Conservation (phyloP, 2,113 vertebrate genomes). For the Pelecanoides urinatrix region DNA sequence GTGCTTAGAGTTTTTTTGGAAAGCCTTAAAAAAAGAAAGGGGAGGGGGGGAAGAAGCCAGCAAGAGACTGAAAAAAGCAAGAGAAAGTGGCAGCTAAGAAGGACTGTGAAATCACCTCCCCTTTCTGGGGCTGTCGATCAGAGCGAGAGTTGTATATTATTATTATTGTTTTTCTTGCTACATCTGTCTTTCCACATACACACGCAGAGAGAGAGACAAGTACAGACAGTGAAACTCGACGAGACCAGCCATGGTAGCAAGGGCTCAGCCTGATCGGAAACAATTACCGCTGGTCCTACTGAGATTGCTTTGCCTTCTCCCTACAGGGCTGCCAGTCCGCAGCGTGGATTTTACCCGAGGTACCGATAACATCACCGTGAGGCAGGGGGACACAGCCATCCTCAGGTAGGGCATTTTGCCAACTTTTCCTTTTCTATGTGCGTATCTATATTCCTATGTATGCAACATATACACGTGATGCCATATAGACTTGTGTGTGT, state of each 20-base stretch:
- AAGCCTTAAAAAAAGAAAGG: neutral
- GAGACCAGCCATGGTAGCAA: constrained; percentile 85
- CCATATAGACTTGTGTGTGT: neutral
- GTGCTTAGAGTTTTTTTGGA: constrained; percentile 11
- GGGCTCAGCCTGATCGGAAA: constrained; percentile 88
- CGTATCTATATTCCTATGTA: neutral
- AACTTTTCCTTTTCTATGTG: constrained; percentile 22
- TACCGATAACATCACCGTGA: constrained; percentile 99
- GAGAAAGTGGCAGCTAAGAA: constrained; percentile 59
- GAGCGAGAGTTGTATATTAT: constrained; percentile 68
- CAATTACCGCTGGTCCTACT: constrained; percentile 94
- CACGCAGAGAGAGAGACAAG: neutral
- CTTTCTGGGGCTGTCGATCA: constrained; percentile 52
- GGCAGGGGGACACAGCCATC: constrained; percentile 97
- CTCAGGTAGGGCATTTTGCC: constrained; percentile 88
- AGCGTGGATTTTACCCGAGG: constrained; percentile 98
- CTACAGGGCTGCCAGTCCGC: constrained; percentile 97
- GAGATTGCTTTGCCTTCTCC: constrained; percentile 98
- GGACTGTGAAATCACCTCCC: constrained; percentile 59
- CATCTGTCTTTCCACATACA: neutral
- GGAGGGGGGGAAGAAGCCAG: neutral
- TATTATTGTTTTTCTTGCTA: constrained; percentile 41
- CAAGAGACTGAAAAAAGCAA: constrained; percentile 39
- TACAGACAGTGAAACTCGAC: constrained; percentile 44
- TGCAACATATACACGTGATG: neutral